Base-by-base conservation (phyloP, 2,888 invertebrate genomes). In the Phyto melanocephala region DNA sequence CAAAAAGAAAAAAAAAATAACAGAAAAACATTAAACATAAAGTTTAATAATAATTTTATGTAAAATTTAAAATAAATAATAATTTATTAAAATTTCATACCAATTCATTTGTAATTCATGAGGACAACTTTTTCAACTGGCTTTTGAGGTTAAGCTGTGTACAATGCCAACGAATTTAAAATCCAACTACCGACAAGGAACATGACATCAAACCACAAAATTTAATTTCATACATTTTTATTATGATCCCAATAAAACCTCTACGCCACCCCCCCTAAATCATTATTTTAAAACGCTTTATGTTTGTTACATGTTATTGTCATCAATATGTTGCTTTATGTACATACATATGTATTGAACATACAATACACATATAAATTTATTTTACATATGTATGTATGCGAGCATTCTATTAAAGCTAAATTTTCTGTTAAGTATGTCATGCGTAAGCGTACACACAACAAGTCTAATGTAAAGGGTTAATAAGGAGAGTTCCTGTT, bases 1-100 rank as follows among this genome's bases (percentile, higher is more conserved):
- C 33, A 95, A 88, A 54, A 93, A 92, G 90, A 92, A 86, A 88
- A 86, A 6, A 86, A 85, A 86, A 86, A 67, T 72, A 22, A 1
- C 15, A 20, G 0, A 58, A 42, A n/a, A n/a, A n/a, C n/a, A n/a
- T n/a, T n/a, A 24, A 8, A 42, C n/a, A 15, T 33, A 28, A 11
- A 6, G n/a, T 28, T 28, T 33, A 42, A 42, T 24, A 42, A 22
- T 24, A 40, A 40, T 60, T 60, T 40, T 22, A n/a, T 60, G 33
- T 13, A 22, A 15, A 42, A 68, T 22, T 56, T 68, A 52, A 40
- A 54, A 54, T 37, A 20, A 40, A 50, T n/a, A 11, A 6, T 28
- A 3, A 7, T 54, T 17, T 22, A 17, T 33, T 17, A 13, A 63
- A 63, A 45, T 35, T 62, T 42, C 24, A 3, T 45, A 20, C 35